phyloP scores from a whole-genome alignment of 1,140 invertebrate genomes.

The Littorina saxatilis region DNA sequence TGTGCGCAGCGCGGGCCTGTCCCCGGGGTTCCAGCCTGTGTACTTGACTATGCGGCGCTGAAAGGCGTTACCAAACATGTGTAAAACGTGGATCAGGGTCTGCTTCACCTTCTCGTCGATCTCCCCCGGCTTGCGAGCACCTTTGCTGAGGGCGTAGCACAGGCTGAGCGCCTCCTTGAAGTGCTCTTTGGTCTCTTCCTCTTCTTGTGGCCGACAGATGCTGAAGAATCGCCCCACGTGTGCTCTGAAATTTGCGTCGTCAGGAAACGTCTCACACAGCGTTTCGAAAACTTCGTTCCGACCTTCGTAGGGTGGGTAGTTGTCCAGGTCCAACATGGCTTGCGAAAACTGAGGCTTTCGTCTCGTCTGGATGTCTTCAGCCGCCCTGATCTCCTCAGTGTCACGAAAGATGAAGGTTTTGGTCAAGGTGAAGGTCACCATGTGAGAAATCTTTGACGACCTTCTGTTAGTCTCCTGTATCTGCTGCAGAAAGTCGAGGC shows the following conservation, averaged over 20 bases:
- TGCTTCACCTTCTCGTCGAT: conserved; percentile 38
- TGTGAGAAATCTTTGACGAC: conserved; percentile 14
- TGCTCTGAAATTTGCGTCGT: conserved; percentile 51
- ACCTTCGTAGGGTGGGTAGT: conserved; percentile 43
- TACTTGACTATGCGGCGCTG: conserved; percentile 33
- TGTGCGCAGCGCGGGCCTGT: not conserved
- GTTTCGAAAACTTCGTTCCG: conserved; percentile 45
- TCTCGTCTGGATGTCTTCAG: not conserved
- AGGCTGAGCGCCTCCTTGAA: conserved; percentile 44
- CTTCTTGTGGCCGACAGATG: conserved; percentile 47
- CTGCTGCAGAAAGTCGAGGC: conserved; percentile 44
- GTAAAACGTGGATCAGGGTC: conserved; percentile 51
- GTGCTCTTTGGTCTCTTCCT: conserved; percentile 43
- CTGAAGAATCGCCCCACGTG: conserved; percentile 52
- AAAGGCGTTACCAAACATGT: conserved; percentile 51
- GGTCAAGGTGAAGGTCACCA: conserved; percentile 40
- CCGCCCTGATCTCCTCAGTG: conserved; percentile 38
- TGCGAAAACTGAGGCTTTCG: conserved; percentile 42
- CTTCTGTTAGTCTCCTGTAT: conserved; percentile 25
- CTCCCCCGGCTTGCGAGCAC: conserved; percentile 19
- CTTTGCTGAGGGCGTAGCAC: not conserved
- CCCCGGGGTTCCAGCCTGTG: conserved; percentile 33
- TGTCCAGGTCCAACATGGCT: conserved; percentile 45
- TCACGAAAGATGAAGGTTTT: conserved; percentile 51
- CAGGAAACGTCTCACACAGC: conserved; percentile 44